Base-by-base conservation (phyloP, 1,140 invertebrate genomes). In the Acyrthosiphon pisum region DNA sequence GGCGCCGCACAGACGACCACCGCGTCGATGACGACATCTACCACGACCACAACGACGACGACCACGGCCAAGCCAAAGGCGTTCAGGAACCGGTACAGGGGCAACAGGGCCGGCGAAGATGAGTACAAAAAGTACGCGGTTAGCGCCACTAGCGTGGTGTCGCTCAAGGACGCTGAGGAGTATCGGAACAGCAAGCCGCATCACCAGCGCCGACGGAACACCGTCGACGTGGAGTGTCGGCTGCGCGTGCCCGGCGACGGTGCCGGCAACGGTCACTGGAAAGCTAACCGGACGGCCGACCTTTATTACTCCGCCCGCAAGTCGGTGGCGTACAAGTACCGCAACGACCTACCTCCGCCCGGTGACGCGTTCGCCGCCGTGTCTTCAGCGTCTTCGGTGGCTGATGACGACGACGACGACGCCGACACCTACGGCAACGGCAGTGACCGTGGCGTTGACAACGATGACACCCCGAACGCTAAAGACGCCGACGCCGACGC, bases 171-270 rank as follows among this genome's bases (percentile, higher is more conserved):
- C 26, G 89, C 53, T 22, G 89, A 60, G n/a, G 89, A 60, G 53
- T 60, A 56, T 8, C 23, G 46, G 87, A 22, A 50, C 84, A 4
- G 46, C n/a, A 56, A 48, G 44, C 30, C 87, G 22, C 41, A 56
- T 23, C 60, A 35, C 37, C 22, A 89, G 23, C 53, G 89, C 26
- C 53, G 89, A 1, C 89, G 89, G 37, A 60, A 68, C 53, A n/a
- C 53, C 23, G 26, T 90, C 3, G 89, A 90, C 8, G 89, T 90
- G 89, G 89, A 90, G 53, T 90, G 89, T 41, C 35, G 56, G 37
- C 46, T 90, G 37, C 89, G 89, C 89, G 89, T 90, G 53, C 89
- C 89, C 89, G 89, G 89, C 53, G 89, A 90, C 53, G 89, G 89
- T 26, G 30, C 89, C 37, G 89, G 89, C 11, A 8, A 68, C 56